Evolutionary conservation across 2,113 vertebrate species (phyloP).

Genomic region (Hippopotamus amphibius): DNA sequence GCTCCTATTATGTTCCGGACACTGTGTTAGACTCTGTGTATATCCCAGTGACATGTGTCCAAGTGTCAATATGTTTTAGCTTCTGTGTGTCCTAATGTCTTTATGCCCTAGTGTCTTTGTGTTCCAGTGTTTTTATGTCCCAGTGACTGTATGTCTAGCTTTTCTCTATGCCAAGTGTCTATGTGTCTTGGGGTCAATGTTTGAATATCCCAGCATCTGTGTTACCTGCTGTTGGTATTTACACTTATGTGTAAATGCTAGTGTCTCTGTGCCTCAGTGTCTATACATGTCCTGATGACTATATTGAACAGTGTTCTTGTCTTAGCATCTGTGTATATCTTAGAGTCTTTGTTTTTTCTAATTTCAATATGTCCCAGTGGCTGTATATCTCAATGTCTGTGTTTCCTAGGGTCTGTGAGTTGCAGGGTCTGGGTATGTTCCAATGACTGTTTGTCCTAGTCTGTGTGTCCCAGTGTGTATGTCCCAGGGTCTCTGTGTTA

Average conservation of each 20-base stretch:
- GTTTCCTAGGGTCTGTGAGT: background rate
- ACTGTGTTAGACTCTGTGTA: background rate
- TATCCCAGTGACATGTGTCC: background rate
- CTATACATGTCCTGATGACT: background rate
- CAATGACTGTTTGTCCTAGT: background rate
- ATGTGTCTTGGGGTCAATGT: background rate
- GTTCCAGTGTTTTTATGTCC: background rate
- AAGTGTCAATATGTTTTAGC: background rate
- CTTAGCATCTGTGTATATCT: background rate
- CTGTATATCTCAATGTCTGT: background rate
- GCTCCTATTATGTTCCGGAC: background rate
- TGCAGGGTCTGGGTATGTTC: background rate
- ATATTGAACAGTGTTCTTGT: background rate
- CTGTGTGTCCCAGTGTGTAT: background rate
- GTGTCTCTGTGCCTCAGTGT: background rate
- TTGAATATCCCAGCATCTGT: background rate
- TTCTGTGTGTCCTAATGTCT: background rate
- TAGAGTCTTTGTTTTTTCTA: background rate
- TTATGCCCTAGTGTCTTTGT: background rate
- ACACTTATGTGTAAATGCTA: background rate
- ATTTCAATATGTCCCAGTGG: background rate
- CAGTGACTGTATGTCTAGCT: background rate
- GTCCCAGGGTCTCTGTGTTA: background rate
- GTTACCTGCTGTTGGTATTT: background rate
- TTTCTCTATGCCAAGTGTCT: background rate